Conservation (phyloP, 2,113 vertebrate genomes). For the Oryzias woworae region DNA sequence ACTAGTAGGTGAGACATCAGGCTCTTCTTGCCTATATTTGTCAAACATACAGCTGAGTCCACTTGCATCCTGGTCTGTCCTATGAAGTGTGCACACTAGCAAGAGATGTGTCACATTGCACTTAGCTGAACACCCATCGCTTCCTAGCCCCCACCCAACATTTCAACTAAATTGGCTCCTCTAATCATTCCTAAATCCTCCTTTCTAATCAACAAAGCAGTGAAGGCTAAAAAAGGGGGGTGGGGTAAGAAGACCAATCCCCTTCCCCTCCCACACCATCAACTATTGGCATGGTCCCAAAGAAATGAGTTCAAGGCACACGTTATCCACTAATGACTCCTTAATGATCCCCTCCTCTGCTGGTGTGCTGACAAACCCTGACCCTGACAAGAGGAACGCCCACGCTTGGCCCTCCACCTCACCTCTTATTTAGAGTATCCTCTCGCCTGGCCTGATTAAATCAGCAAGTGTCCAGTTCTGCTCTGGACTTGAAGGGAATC, state of each 20-base stretch:
- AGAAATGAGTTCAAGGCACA: conserved; percentile 49
- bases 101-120: conserved; percentile 29
- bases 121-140: conserved; percentile 24
- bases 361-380: conserved; percentile 54
- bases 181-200: conserved; percentile 48
- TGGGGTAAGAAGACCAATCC: conserved; percentile 32
- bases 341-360: conserved; percentile 62
- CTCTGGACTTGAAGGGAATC: too few relatives aligned
- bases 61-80: conserved; percentile 6
- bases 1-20: conserved; percentile 27
- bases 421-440: conserved; percentile 52
- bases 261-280: conserved; percentile 45
- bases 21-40: conserved; percentile 28
- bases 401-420: conserved; percentile 53
- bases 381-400: conserved; percentile 67
- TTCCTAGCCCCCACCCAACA: conserved; percentile 1
- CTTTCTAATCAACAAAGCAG: conserved; percentile 51
- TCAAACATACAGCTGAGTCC: conserved; percentile 41
- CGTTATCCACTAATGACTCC: conserved; percentile 63
- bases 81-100: conserved; percentile 13
- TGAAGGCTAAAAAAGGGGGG: conserved; percentile 32
- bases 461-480: conserved; percentile 13
- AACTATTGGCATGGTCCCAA: conserved; percentile 43
- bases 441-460: conserved; percentile 50
- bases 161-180: conserved; percentile 42